These are phyloP conservation scores for Drosophila grimshawi DNA, from an alignment of 1,140 invertebrate genomes.

Conservation along the genomic window DNA sequence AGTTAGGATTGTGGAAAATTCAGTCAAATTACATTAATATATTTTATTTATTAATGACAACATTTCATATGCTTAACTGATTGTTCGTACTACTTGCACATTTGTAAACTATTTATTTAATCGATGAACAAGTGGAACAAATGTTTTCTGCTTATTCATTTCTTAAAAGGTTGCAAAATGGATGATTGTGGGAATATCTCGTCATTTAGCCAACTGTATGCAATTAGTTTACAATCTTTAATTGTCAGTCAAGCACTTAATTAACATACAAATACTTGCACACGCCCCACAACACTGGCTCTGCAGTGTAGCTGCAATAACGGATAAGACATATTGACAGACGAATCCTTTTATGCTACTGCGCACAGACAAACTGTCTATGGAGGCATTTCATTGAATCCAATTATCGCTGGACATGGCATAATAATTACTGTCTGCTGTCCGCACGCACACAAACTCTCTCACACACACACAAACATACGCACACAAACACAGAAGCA, in stretches of 20 bases:
- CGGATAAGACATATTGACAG: constrained; percentile 18
- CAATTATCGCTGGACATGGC: constrained; percentile 82
- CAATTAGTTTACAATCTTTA: constrained; percentile 37
- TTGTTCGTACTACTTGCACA: too few species aligned
- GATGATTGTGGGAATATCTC: not conserved
- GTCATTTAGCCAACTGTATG: constrained; percentile 18
- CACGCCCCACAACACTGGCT: constrained; percentile 4
- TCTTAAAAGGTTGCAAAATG: not conserved
- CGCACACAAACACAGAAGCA: constrained; percentile 44
- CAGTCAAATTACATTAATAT: too few species aligned
- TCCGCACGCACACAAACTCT: constrained; percentile 35
- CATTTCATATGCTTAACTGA: too few species aligned
- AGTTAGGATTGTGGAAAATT: too few species aligned
- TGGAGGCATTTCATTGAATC: constrained; percentile 78
- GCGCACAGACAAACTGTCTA: constrained; percentile 35
- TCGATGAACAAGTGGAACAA: too few species aligned
- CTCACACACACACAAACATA: constrained; percentile 17
- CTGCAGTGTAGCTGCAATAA: constrained; percentile 38
- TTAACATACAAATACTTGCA: constrained; percentile 24
- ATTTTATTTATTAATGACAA: too few species aligned
- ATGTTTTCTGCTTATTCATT: too few species aligned
- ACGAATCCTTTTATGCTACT: constrained; percentile 23
- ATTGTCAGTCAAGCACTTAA: constrained; percentile 34
- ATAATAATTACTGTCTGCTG: constrained; percentile 82
- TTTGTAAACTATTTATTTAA: not conserved